Percentiles rank a stretch among this genome's conserved stretches.
These are phyloP conservation scores for Siniperca knerii DNA, from an alignment of 2,113 vertebrate species.

Conservation along the genomic window DNA sequence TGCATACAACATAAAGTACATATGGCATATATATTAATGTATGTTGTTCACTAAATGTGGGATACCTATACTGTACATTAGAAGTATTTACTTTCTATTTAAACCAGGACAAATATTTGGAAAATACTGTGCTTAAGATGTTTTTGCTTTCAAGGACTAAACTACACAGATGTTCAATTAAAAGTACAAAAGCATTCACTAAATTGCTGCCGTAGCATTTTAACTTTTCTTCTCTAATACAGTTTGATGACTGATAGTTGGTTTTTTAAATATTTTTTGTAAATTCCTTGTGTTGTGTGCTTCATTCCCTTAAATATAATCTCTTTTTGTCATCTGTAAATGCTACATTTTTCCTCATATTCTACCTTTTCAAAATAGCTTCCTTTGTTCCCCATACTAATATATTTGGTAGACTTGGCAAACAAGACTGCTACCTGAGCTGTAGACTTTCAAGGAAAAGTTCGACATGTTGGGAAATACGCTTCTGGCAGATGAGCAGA, in stretches of 20 bases:
- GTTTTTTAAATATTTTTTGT: background rate
- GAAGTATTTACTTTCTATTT: background rate
- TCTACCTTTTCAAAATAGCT: background rate
- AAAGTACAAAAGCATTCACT: slow-evolving; percentile 1
- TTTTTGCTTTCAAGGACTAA: background rate
- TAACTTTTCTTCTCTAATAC: background rate
- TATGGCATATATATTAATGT: background rate
- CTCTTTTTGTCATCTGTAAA: background rate
- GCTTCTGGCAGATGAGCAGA: background rate
- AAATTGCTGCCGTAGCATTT: slow-evolving; percentile 23
- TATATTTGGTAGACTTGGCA: background rate
- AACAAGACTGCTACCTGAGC: background rate
- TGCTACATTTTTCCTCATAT: background rate
- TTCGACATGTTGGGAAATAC: background rate
- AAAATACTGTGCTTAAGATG: background rate
- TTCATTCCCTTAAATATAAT: background rate
- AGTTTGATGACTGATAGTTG: slow-evolving; percentile 13
- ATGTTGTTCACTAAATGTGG: slow-evolving; percentile 4
- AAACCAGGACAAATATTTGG: background rate
- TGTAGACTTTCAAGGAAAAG: background rate
- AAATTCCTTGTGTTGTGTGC: background rate
- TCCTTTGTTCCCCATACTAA: background rate
- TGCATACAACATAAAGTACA: background rate
- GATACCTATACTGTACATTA: background rate
- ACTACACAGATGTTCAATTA: background rate